Evolutionary conservation across 2,888 invertebrate genomes (phyloP), one percentile per base, ranked within the genome.

Genomic region (Magallana nippona): DNA sequence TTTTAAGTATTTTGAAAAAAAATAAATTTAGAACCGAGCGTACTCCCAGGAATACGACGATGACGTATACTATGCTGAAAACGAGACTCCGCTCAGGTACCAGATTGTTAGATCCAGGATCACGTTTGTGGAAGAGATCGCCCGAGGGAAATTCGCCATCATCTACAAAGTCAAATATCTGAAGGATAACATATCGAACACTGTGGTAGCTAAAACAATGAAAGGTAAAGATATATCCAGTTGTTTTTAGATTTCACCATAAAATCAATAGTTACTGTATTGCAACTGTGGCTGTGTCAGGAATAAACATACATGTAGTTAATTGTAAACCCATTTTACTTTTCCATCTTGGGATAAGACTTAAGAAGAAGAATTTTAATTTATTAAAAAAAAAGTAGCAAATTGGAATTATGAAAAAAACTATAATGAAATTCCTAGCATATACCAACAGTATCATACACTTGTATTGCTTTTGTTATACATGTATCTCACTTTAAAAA

Each of bases 171-270:
- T 88, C 10, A 85, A 78, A 22, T 63, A 86, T 2, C 27, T 62
- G 10, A 80, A 55, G 8, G 80, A 83, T 15, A 32, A 60, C 1
- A 57, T 60, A 8, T 81, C 71, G 3, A 82, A 84, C 5, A 79
- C 78, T 10, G 88, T 88, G 2, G 89, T 88, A 8, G 89, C 87
- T 10, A 90, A 90, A 82, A 87, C 86, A 57, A 78, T 90, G 27
- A 89, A 89, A 87, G 83, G 90, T 90, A 27, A 63, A 10, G 17
- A 60, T 60, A 60, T 8, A 32, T 32, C 5, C 32, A 32, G 32
- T 32, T 32, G 32, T 32, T 3, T 3, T 1, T 32, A 32, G 32
- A 32, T 32, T 32, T 32, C 3, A 32, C 32, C 32, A 32, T 32
- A 32, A 32, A 32, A 32, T 32, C 32, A 32, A 32, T 32, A 32